Evolutionary conservation across 2,113 vertebrate species (phyloP).

Genomic region (Ophiodon elongatus): DNA sequence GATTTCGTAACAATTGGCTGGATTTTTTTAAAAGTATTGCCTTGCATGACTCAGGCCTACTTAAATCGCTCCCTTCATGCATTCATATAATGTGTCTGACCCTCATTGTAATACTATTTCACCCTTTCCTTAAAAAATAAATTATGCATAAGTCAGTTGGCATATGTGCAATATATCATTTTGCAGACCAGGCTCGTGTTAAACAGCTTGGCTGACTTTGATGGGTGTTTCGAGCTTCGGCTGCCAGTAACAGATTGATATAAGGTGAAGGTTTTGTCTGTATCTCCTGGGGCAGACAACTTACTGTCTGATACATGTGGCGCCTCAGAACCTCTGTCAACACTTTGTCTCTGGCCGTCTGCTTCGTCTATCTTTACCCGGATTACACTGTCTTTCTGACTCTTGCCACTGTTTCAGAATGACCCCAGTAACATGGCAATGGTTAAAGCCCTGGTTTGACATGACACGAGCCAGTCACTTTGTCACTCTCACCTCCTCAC

Average conservation of each 20-base stretch:
- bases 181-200: constrained; percentile 19
- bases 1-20: constrained; percentile 14
- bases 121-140: not conserved
- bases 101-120: constrained; percentile 2
- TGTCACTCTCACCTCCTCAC: constrained; percentile 13
- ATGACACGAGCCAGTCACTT: constrained; percentile 30
- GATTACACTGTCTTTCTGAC: constrained; percentile 25
- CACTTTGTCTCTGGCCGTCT: constrained; percentile 4
- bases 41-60: not conserved
- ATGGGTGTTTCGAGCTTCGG: constrained; percentile 33
- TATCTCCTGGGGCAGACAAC: constrained; percentile 36
- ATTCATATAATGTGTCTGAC: constrained; percentile 13
- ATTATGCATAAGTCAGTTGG: constrained; percentile 17
- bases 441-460: constrained; percentile 29
- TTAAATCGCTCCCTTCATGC: constrained; percentile 5
- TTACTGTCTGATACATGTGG: constrained; percentile 31
- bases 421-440: constrained; percentile 22
- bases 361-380: constrained; percentile 24
- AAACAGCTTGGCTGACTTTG: constrained; percentile 31
- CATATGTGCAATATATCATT: constrained; percentile 27
- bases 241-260: constrained; percentile 49
- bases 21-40: constrained; percentile 3
- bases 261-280: constrained; percentile 36
- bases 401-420: not conserved
- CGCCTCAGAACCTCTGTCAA: constrained; percentile 39